Base-by-base conservation (phyloP, 2,888 invertebrate species). In the Tenthredo livida region DNA sequence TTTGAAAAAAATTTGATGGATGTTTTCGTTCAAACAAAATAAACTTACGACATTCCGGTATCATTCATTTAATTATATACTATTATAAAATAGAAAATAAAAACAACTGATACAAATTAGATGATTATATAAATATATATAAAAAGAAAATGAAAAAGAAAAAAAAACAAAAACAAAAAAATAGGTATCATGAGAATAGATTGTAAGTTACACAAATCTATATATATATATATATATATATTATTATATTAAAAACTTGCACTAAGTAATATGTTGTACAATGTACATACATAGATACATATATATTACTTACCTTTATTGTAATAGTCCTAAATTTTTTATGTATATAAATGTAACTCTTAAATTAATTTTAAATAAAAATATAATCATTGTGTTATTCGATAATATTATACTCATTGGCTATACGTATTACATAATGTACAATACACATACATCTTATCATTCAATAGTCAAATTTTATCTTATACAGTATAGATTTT, bases 301-400 rank as follows among this genome's bases (percentile, higher is more conserved):
- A 89, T 89, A 89, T 73, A 85, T 83, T 85, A 85, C 85, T 85
- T 84, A 70, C 47, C 58, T 80, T 92, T 91, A 90, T 91, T 90
- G 90, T 92, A 91, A 91, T 90, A 91, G 91, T 90, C 90, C 91
- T 90, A 93, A 91, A 90, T 93, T 93, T 93, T 93, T 92, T 93
- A 92, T 93, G 93, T 93, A 93, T 92, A 93, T 93, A 92, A 92
- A 93, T 93, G 93, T 93, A 93, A 91, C 91, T 92, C 89, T 89
- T 92, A 92, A 92, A 92, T 90, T 92, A 92, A 93, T 91, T 92
- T 92, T 91, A 92, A 93, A 93, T 93, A 93, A 93, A 93, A 90
- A 85, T 92, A 92, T 92, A 93, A 91, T 92, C 91, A 92, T 93
- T 93, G 92, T 93, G 92, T 93, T 93, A 92, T 87, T 87, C 25